These are phyloP conservation scores for Lithobates pipiens DNA, from an alignment of 2,797 vertebrate species.

Conservation along the genomic window DNA sequence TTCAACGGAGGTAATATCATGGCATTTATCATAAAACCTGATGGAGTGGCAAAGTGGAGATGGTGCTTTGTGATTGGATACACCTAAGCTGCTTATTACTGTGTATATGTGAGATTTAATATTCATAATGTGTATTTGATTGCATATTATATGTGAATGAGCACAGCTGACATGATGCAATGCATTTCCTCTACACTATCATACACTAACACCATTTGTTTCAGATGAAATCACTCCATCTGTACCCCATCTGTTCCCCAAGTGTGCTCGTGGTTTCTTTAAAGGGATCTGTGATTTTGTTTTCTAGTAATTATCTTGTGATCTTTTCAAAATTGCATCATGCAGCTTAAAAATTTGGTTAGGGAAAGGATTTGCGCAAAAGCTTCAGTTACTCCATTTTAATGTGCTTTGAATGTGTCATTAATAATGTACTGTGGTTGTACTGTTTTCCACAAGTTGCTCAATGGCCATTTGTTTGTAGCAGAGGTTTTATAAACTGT, in stretches of 20 bases:
- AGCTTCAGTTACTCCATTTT: too few relatives aligned
- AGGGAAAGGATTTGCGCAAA: too few relatives aligned
- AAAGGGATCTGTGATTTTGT: background rate
- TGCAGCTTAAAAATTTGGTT: too few relatives aligned
- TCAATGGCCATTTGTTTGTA: too few relatives aligned
- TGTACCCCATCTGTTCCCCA: constrained; percentile 14
- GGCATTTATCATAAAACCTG: background rate
- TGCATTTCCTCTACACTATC: background rate
- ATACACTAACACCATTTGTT: constrained; percentile 1
- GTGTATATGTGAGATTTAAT: background rate
- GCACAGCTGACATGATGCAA: background rate
- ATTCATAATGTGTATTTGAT: background rate
- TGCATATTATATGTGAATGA: background rate
- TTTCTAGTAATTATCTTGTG: background rate
- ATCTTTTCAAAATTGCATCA: background rate
- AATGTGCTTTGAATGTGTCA: too few relatives aligned
- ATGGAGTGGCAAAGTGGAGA: background rate
- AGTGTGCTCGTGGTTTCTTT: background rate
- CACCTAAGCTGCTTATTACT: background rate
- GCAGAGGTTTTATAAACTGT: too few relatives aligned
- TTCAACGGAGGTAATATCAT: background rate
- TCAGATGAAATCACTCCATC: constrained; percentile 1
- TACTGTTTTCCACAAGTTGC: too few relatives aligned
- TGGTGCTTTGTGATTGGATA: background rate
- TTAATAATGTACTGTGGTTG: too few relatives aligned